Evolutionary conservation across 2,888 invertebrate species (phyloP).

Genomic region (Esperia sulphurella): DNA sequence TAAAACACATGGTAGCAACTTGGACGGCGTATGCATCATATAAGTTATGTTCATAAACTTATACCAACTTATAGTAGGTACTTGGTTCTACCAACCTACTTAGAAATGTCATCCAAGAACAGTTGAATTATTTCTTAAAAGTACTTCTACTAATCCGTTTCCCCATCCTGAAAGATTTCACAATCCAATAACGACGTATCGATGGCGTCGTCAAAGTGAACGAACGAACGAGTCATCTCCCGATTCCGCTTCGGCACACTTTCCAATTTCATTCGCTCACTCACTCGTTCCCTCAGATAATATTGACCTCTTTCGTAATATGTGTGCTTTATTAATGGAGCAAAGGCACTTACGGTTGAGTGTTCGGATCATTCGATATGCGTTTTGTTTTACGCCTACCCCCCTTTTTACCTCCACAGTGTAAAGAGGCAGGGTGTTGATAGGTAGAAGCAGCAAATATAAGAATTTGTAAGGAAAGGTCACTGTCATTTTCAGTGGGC

Average conservation of each 20-base stretch:
- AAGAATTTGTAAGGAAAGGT: too few species aligned
- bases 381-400: slow-evolving; percentile 13
- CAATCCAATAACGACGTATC: slow-evolving; percentile 21
- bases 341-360: slow-evolving; percentile 15
- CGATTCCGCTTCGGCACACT: slow-evolving; percentile 22
- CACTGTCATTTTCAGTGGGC: too few species aligned
- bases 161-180: slow-evolving; percentile 5
- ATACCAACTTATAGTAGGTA: too few species aligned
- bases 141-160: slow-evolving; percentile 5
- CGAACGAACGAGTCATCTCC: slow-evolving; percentile 16
- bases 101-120: neutral
- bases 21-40: too few species aligned
- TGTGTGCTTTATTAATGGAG: slow-evolving; percentile 49
- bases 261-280: slow-evolving; percentile 31
- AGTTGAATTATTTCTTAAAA: neutral
- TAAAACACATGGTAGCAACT: too few species aligned
- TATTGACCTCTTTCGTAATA: slow-evolving; percentile 35
- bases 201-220: slow-evolving; percentile 6
- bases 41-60: too few species aligned
- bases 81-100: too few species aligned
- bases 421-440: too few species aligned
- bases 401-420: too few species aligned
- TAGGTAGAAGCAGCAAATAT: too few species aligned
- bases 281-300: slow-evolving; percentile 20
- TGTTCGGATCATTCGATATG: slow-evolving; percentile 15